A percentile compares a stretch with the other conserved stretches of the same genome.
phyloP scores from a whole-genome alignment of 2,113 vertebrate genomes.

The Esox niger region DNA sequence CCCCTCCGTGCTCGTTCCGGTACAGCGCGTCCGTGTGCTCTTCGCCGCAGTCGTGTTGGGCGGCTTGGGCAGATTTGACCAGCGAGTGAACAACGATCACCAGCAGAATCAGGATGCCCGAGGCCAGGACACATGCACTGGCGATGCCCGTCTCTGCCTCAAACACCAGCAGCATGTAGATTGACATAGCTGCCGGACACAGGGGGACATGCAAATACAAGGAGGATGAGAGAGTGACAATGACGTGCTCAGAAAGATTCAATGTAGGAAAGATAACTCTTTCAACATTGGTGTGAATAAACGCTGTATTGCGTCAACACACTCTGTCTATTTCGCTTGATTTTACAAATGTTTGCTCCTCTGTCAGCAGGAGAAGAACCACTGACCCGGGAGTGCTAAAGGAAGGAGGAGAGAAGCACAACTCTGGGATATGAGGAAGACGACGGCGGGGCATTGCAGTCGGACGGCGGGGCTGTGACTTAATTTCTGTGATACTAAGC shows the following conservation, averaged over 20 bases:
- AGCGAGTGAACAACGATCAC: conserved; percentile 71
- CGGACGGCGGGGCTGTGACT: conserved; percentile 18
- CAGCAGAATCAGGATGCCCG: conserved; percentile 77
- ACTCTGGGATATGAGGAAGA: conserved; percentile 62
- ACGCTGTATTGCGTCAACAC: too few species aligned
- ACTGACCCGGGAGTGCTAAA: conserved; percentile 58
- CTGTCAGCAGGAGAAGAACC: conserved; percentile 63
- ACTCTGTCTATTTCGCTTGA: not conserved
- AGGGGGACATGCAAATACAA: not conserved
- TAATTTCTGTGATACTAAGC: conserved; percentile 27
- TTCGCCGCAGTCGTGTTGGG: conserved; percentile 24
- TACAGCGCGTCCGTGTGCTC: conserved; percentile 67
- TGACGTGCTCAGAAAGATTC: not conserved
- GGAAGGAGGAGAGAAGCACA: conserved; percentile 66
- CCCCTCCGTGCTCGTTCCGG: conserved; percentile 72
- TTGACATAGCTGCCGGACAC: conserved; percentile 71
- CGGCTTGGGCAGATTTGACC: conserved; percentile 60
- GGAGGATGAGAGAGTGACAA: not conserved
- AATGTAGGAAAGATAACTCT: not conserved
- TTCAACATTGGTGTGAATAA: not conserved
- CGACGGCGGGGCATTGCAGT: conserved; percentile 27
- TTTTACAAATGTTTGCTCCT: not conserved
- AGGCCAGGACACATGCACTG: conserved; percentile 78
- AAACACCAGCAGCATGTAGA: conserved; percentile 85
- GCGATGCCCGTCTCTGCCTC: conserved; percentile 78